Evolutionary conservation across 2,888 invertebrate genomes (phyloP), one percentile per base, ranked within the genome.

Genomic region (Agrenia bidenticulata): DNA sequence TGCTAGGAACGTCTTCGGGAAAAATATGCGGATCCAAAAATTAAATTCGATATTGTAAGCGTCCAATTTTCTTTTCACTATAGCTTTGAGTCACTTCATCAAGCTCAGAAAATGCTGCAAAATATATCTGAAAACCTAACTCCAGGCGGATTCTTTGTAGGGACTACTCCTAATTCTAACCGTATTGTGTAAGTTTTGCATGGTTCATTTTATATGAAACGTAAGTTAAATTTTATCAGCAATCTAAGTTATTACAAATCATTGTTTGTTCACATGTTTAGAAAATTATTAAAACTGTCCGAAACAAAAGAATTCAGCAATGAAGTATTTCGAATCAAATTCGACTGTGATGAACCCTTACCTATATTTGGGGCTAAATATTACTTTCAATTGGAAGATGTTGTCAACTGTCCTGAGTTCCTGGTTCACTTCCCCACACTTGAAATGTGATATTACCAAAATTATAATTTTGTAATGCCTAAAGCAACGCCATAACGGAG

Each of bases 51-150:
- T 80, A 78, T 99, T 49, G 92, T 92, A 1, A 96, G 95, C 79
- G 96, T 96, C 79, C 99, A 99, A 81, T 99, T 99, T 85, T 93
- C 96, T 23, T 89, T 99, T 79, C 99, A 99, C 82, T 99, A 99
- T 79, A 89, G 91, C 78, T 97, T 96, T 81, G 94, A 95, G 81
- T 89, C 90, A 65, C 81, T 93, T 67, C 81, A 83, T 2, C 95
- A 97, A 82, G 95, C 95, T 0, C 88, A 92, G 78, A 88, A 89
- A 78, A 94, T 98, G 94, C 82, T 99, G 7, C 85, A 86, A 66
- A 99, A 99, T 82, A 92, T 92, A 9, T 88, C 94, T 7, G 95
- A 95, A 79, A 90, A 90, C 79, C 83, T 99, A 21, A 86, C 85
- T 75, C 87, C 90, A 0, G 97, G 93, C 64, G 98, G 99, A 1